Evolutionary conservation across 2,888 invertebrate species (phyloP).

Genomic region (Oasisia sp.): DNA sequence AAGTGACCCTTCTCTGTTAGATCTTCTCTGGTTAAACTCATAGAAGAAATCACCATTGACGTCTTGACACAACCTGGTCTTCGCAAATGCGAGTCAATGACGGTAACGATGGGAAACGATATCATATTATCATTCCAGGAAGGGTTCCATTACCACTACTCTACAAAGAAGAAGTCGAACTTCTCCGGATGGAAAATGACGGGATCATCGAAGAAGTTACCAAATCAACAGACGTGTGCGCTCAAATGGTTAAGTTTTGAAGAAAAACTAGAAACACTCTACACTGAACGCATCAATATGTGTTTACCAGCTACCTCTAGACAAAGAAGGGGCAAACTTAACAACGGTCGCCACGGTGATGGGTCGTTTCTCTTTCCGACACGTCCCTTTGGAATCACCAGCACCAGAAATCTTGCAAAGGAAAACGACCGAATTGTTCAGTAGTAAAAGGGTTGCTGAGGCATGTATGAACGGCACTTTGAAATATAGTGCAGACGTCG

Average conservation of each 20-base stretch:
- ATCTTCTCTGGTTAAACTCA: too few relatives aligned
- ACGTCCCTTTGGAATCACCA: slow-evolving; percentile 24
- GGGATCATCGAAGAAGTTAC: neutral
- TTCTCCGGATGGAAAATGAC: neutral
- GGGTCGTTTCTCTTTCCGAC: neutral
- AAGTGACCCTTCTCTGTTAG: too few relatives aligned
- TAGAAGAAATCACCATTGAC: neutral
- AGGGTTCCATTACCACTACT: neutral
- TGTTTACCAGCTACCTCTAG: slow-evolving; percentile 13
- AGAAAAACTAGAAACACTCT: neutral
- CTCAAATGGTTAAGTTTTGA: neutral
- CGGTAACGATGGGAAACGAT: too few relatives aligned
- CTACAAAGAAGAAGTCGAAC: neutral
- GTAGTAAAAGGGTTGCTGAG: neutral
- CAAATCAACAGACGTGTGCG: neutral
- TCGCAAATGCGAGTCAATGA: neutral
- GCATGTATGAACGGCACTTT: neutral
- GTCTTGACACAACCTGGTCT: neutral
- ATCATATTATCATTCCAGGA: neutral
- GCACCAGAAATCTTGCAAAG: neutral
- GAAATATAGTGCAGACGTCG: neutral
- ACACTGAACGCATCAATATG: slow-evolving; percentile 12
- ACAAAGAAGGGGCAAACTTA: neutral
- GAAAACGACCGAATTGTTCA: slow-evolving; percentile 14
- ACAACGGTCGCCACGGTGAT: slow-evolving; percentile 14